Base-by-base conservation (phyloP, 2,797 vertebrate species). In the Xiphophorus birchmanni region DNA sequence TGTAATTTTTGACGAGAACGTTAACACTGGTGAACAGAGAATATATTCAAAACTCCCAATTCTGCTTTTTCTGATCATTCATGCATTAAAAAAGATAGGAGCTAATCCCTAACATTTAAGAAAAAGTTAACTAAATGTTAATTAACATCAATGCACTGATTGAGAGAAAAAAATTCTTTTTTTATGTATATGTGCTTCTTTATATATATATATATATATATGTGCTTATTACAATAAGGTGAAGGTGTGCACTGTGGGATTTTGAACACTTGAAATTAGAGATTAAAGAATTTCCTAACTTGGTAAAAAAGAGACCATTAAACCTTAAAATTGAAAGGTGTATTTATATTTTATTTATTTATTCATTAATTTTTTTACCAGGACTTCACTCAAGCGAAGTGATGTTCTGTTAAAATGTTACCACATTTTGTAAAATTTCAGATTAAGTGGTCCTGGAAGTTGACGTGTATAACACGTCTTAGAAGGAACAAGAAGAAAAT, bases 161-260 rank as follows among this genome's bases (percentile, higher is more conserved):
- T 58, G n/a, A 60, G n/a, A 32, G 9, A 32, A 17, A 29, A 4
- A 58, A 29, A 21, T 1, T 0, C 0, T 0, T 2, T 52, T 52
- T 52, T 52, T 23, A 52, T 21, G 50, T 52, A 23, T 50, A 21
- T 6, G 48, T 50, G 48, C 2, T 7, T 50, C 5, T 21, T 6
- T 50, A 48, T 48, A 18, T 48, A 6, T 47, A 47, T 47, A 1
- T 47, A 47, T 47, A 47, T 15, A 47, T 18, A 10, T 48, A 5
- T 32, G 32, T 50, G 18, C 18, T 7, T 50, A 21, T 8, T 21
- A 10, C 8, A 54, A 32, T 6, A 60, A 18, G 13, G n/a, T 63
- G 58, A 63, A 32, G 1, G 12, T 63, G n/a, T 58, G 12, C 6
- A 17, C 6, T 17, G 29, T 17, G 15, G 2, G 12, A 32, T 35